Evolutionary conservation across 2,113 vertebrate genomes (phyloP), one percentile per base, ranked within the genome.

Genomic region (Erythrocercus mccallii): DNA sequence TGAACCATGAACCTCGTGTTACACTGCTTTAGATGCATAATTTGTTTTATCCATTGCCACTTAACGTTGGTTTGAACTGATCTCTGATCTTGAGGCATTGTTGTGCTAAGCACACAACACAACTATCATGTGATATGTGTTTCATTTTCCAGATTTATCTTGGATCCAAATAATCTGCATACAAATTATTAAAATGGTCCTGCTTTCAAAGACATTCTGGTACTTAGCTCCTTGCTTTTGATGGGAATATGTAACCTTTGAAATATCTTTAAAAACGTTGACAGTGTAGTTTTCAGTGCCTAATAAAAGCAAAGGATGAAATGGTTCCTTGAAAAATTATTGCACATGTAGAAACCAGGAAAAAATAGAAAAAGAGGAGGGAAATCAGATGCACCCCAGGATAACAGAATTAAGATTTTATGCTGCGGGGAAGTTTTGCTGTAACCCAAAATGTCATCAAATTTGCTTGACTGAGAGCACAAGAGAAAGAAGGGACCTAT

Each of bases 1-100:
- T 79, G 21, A n/a, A 79, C 37, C 0, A 0, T 40, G 12, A 35
- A 3, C 16, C 7, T 57, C 6, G 20, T 20, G 27, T 53, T 66
- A 23, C 5, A 7, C 18, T 65, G 16, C 3, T 73, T 88, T 31
- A 56, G n/a, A 25, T 25, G 45, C 7, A 48, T 31, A 4, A 12
- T 51, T 82, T 50, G 3, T 9, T 69, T 74, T 66, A 22, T 42
- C 16, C 8, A 23, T 44, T 80, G 14, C 2, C 5, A 6, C 53
- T 51, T 48, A 62, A 76, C 3, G 79, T 56, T 42, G 10, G 6
- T 48, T 66, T 66, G 18, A 62, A 9, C 18, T 57, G 7, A 19
- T 50, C 25, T 71, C 66, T 82, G 37, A 61, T 42, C 33, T 47
- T 71, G 30, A 48, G 53, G 7, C 19, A 57, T 35, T 90, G 23